Base-by-base conservation (phyloP, 2,797 vertebrate species). In the Sparidentex hasta region DNA sequence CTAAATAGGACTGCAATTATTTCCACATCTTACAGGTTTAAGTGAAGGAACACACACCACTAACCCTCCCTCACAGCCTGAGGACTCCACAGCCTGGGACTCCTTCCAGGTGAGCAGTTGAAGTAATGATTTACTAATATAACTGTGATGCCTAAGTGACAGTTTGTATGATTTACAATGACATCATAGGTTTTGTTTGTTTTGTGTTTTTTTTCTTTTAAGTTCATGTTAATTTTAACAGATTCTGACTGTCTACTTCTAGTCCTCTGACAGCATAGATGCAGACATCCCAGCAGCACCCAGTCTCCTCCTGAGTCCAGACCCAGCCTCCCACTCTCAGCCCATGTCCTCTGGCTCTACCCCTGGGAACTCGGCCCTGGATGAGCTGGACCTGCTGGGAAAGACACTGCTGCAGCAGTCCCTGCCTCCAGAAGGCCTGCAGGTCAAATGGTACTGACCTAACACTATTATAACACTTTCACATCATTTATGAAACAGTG, bases 321-420 rank as follows among this genome's bases (percentile, higher is more conserved):
- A 94, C 77, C 85, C 76, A 0, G 27, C 85, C 21, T 74, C 79
- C 55, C 62, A 63, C 44, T 71, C 92, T 29, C 90, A 87, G 65
- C 77, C 83, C 7, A 62, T 77, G 1, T 87, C 85, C 0, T 73
- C 90, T 7, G 82, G 90, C 62, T 88, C 90, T 64, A 65, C 82
- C 47, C 76, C 85, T 21, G 13, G 83, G 56, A 68, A 89, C 92
- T 78, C 90, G 0, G 97, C 96, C 71, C 91, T 99, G 84, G 97
- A 98, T 4, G 98, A 98, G 90, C 93, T 99, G 83, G 98, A 99
- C 86, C 93, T 97, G 77, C 93, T 99, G 88, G 98, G 98, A 68
- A 99, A 99, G 93, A 96, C 97, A 0, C 94, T 99, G 66, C 89
- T 99, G 82, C 98, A 99, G 90, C 98, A 99, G 93, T 98, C 98